phyloP scores from a whole-genome alignment of 2,888 invertebrate genomes.

The Idaea straminata region DNA sequence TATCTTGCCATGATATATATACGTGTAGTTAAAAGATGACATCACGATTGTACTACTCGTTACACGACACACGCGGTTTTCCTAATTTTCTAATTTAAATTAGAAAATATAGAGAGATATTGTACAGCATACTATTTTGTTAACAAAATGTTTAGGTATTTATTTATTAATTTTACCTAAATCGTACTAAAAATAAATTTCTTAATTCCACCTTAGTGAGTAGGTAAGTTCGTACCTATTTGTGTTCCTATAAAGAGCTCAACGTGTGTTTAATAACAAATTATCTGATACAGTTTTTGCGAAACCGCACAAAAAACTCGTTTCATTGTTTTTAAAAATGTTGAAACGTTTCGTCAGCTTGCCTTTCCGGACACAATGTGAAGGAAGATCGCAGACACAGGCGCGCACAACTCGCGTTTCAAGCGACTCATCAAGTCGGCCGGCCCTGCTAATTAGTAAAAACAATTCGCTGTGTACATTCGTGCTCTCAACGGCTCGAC shows the following conservation, averaged over 20 bases:
- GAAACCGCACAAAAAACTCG: slow-evolving; percentile 30
- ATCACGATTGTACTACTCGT: too few relatives aligned
- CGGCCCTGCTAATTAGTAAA: slow-evolving; percentile 75
- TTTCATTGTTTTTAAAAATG: slow-evolving; percentile 47
- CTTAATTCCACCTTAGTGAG: background rate
- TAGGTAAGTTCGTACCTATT: background rate
- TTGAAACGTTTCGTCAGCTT: slow-evolving; percentile 32
- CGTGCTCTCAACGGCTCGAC: slow-evolving; percentile 65
- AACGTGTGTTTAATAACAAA: slow-evolving; percentile 22
- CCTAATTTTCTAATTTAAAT: too few relatives aligned
- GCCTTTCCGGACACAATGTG: slow-evolving; percentile 34
- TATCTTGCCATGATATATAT: too few relatives aligned
- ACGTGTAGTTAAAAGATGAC: too few relatives aligned
- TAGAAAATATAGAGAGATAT: too few relatives aligned
- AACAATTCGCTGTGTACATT: slow-evolving; percentile 73
- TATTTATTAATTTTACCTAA: too few relatives aligned
- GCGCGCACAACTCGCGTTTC: slow-evolving; percentile 22
- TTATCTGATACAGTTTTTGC: slow-evolving; percentile 30
- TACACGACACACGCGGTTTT: too few relatives aligned
- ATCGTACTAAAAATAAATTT: too few relatives aligned
- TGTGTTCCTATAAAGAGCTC: background rate
- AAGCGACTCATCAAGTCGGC: slow-evolving; percentile 65
- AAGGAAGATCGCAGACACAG: slow-evolving; percentile 23
- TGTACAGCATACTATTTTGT: too few relatives aligned
- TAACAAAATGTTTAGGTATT: too few relatives aligned